Base-by-base conservation (phyloP, 2,888 invertebrate species). In the Drosophila villosipedis region DNA sequence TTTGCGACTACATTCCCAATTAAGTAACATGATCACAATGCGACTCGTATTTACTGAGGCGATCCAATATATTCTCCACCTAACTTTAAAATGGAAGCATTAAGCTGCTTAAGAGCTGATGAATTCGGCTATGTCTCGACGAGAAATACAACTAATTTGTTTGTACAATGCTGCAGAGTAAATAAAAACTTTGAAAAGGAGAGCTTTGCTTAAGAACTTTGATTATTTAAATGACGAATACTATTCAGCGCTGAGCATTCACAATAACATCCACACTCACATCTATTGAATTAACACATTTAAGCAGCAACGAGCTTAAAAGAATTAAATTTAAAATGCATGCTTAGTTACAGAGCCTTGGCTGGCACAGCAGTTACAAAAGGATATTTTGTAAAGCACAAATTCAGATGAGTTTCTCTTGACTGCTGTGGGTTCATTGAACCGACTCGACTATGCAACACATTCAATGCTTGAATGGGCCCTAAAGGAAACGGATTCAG, bases 401-500 rank as follows among this genome's bases (percentile, higher is more conserved):
- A 25, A 14, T 47, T 9, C 4, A 25, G 47, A 25, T 28, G 47
- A 71, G 33, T 49, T 57, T 47, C 12, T 9, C n/a, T 22, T 71
- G 68, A 31, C 19, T 49, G 33, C 22, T 50, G 39, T 12, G 39
- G 22, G 72, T 72, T 59, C 50, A 35, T 33, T 41, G 39, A 41
- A 49, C 33, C 50, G 39, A 49, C 28, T 30, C 57, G 16, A 58
- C 22, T 61, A 30, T 30, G 30, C 30, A 58, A 4, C 19, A 41
- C 39, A 41, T 19, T 69, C 31, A 70, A 71, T 52, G 43, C 59
- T 49, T 57, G 57, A 54, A 72, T 64, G 72, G 72, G 72, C 60
- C 30, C 28, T 22, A 59, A 72, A 50, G 41, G 61, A 52, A 41
- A 59, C 33, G 41, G 50, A 75, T 61, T 66, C 61, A 41, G 55